Conservation (phyloP, 2,888 invertebrate species). For the Cetonia aurata region DNA sequence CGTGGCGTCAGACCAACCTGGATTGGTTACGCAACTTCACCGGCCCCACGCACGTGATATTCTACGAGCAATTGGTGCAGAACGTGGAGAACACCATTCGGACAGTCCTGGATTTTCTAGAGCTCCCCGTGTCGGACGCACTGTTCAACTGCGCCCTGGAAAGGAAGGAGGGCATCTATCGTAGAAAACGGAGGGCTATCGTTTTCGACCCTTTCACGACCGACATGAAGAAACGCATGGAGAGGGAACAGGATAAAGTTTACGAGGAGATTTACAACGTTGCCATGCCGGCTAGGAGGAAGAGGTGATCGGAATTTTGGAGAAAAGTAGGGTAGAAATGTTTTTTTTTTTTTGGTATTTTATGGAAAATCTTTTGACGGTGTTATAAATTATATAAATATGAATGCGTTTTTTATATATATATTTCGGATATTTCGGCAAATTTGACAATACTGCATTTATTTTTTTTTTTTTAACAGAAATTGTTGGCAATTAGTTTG, state of each 20-base stretch:
- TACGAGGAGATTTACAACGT: constrained; percentile 67
- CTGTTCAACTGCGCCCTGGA: constrained; percentile 63
- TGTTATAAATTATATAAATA: too few species aligned
- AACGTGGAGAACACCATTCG: constrained; percentile 72
- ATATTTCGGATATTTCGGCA: neutral
- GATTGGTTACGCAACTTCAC: constrained; percentile 79
- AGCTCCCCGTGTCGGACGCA: constrained; percentile 52
- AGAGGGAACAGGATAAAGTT: constrained; percentile 68
- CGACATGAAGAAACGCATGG: constrained; percentile 72
- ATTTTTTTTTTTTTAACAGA: too few species aligned
- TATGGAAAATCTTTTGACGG: too few species aligned
- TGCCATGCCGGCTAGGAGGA: constrained; percentile 57
- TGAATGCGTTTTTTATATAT: neutral
- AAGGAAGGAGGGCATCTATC: constrained; percentile 73
- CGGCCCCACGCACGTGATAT: constrained; percentile 77
- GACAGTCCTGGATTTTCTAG: constrained; percentile 67
- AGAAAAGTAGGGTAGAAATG: too few species aligned
- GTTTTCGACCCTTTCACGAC: constrained; percentile 80
- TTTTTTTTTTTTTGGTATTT: too few species aligned
- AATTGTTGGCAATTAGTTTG: too few species aligned
- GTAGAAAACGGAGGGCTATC: constrained; percentile 74
- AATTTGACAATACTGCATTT: too few species aligned
- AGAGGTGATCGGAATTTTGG: constrained; percentile 15
- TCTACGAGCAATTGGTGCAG: constrained; percentile 71
- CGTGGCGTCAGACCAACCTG: constrained; percentile 78